phyloP scores from a whole-genome alignment of 2,113 vertebrate genomes.

The Zosterops japonicus region DNA sequence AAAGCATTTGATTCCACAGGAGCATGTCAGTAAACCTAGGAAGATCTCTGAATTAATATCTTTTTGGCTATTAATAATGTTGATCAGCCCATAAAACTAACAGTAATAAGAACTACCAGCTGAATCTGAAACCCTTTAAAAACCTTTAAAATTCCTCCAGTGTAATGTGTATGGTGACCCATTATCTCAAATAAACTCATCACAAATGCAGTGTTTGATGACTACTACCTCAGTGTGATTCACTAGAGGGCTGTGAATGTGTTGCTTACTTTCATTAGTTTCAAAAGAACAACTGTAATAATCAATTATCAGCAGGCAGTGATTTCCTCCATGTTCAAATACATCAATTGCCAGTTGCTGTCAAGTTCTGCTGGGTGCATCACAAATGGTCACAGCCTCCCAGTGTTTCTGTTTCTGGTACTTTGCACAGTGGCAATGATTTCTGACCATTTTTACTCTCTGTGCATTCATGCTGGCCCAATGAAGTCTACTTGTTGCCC shows the following conservation, averaged over 20 bases:
- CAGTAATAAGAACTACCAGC: not conserved
- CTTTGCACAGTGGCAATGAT: constrained; percentile 9
- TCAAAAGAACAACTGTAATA: constrained; percentile 48
- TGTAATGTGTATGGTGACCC: not conserved
- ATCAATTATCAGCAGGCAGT: constrained; percentile 40
- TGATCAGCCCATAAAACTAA: not conserved
- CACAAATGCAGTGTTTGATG: not conserved
- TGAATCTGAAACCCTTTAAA: not conserved
- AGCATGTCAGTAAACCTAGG: not conserved
- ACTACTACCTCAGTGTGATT: constrained; percentile 24
- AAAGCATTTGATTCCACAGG: not conserved
- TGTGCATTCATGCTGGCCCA: not conserved
- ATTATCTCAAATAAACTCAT: constrained; percentile 2
- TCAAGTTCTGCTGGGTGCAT: constrained; percentile 13
- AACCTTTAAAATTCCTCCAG: not conserved
- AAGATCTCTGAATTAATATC: not conserved
- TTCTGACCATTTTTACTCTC: constrained; percentile 34
- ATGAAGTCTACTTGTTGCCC: constrained; percentile 5
- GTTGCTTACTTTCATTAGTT: constrained; percentile 38
- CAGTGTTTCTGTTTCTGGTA: not conserved
- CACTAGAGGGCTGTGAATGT: constrained; percentile 11
- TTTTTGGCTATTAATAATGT: not conserved
- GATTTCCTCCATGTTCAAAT: constrained; percentile 34
- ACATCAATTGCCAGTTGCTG: constrained; percentile 23
- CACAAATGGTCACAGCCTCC: constrained; percentile 28